A percentile compares a stretch with the other conserved stretches of the same genome.
These are phyloP conservation scores for Phataginus tetradactyla DNA, from an alignment of 2,797 vertebrate species.

Conservation along the genomic window DNA sequence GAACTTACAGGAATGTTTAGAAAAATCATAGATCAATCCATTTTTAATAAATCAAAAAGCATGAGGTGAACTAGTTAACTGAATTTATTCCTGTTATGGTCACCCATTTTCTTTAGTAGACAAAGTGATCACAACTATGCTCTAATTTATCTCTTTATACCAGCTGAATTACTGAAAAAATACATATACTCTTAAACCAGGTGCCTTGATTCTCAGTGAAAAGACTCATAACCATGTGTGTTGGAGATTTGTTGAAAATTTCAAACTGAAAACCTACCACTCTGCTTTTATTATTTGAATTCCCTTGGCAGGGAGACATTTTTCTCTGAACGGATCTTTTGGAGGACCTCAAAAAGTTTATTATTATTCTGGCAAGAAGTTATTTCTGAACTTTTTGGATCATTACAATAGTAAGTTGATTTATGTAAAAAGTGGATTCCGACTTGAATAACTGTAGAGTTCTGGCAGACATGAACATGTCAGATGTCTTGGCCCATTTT, in stretches of 20 bases:
- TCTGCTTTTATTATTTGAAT: conserved; percentile 58
- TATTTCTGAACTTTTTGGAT: conserved; percentile 58
- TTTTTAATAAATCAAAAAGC: neutral
- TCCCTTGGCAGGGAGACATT: conserved; percentile 22
- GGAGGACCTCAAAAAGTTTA: conserved; percentile 37
- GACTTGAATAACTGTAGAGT: neutral
- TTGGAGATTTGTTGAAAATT: conserved; percentile 50
- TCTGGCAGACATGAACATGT: conserved; percentile 47
- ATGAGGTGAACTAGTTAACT: neutral
- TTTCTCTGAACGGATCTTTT: conserved; percentile 53
- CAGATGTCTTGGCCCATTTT: conserved; percentile 72
- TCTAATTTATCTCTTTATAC: neutral
- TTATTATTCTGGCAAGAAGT: conserved; percentile 63
- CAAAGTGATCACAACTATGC: neutral
- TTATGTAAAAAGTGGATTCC: conserved; percentile 60
- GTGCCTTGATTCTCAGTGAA: neutral
- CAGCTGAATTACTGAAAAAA: neutral
- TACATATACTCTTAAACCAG: neutral
- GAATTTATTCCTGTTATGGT: neutral
- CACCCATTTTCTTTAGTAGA: neutral
- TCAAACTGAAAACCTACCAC: conserved; percentile 1
- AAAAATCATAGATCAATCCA: neutral
- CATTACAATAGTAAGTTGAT: conserved; percentile 53
- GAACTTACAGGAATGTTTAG: neutral
- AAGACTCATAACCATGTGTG: neutral